Percentiles rank a stretch among this genome's conserved stretches.
These are phyloP conservation scores for Streblospio benedicti DNA, from an alignment of 1,140 invertebrate species.

Conservation along the genomic window DNA sequence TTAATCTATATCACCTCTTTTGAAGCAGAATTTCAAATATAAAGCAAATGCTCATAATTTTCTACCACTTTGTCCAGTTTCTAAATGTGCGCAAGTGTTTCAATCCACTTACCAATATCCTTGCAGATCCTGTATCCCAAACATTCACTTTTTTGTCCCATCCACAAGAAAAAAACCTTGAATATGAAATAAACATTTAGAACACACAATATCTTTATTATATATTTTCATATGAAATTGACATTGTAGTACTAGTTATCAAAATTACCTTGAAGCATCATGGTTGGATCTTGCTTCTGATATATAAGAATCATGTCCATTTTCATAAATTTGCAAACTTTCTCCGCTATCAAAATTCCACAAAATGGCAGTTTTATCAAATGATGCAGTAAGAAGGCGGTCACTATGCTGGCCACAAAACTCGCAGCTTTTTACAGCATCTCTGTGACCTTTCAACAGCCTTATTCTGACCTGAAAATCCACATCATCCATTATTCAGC, in stretches of 20 bases:
- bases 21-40: too few relatives aligned
- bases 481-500: too few relatives aligned
- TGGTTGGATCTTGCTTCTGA: not conserved
- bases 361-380: conserved; percentile 34
- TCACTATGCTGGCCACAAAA: conserved; percentile 31
- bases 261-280: not conserved
- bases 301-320: conserved; percentile 23
- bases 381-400: conserved; percentile 32
- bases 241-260: too few relatives aligned
- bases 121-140: conserved; percentile 38
- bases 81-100: not conserved
- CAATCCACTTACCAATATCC: conserved; percentile 24
- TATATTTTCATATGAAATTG: too few relatives aligned
- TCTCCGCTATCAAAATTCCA: conserved; percentile 35
- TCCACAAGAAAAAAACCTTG: conserved; percentile 33
- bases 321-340: not conserved
- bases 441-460: conserved; percentile 35
- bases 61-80: not conserved
- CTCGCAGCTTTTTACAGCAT: conserved; percentile 36
- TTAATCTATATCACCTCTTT: too few relatives aligned
- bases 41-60: too few relatives aligned
- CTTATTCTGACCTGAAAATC: conserved; percentile 35
- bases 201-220: not conserved
- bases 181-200: conserved; percentile 17
- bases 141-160: conserved; percentile 41